Evolutionary conservation across 2,888 invertebrate genomes (phyloP).

Genomic region (Eristalinus sepulchralis): DNA sequence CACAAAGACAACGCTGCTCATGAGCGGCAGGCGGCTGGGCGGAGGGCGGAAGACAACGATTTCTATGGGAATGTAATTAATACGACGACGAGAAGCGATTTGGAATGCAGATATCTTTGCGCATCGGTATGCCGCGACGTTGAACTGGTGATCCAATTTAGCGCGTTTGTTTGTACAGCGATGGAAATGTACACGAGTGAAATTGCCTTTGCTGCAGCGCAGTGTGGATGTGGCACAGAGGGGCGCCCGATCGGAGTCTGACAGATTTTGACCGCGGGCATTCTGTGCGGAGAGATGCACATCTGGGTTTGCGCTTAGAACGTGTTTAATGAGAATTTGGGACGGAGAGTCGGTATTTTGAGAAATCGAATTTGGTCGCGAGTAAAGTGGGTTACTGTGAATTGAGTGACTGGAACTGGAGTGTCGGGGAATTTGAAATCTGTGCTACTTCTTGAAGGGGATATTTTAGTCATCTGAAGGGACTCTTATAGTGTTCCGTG

Average conservation of each 20-base stretch:
- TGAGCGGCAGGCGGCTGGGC: neutral
- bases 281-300: neutral
- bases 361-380: neutral
- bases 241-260: neutral
- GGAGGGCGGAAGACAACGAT: neutral
- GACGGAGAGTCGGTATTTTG: neutral
- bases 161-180: conserved; percentile 15
- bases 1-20: neutral
- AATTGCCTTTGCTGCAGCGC: neutral
- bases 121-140: conserved; percentile 6
- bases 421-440: neutral
- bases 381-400: neutral
- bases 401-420: neutral
- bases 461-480: too few relatives aligned
- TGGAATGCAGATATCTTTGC: conserved; percentile 34
- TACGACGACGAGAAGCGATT: conserved; percentile 19
- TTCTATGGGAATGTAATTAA: conserved; percentile 24
- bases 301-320: neutral
- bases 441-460: too few relatives aligned
- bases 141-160: conserved; percentile 55
- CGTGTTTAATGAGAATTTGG: neutral
- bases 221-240: neutral
- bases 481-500: too few relatives aligned
- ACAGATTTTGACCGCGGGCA: neutral
- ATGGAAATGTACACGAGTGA: neutral